Percentiles rank a stretch among this genome's conserved stretches.
Conservation (phyloP, 2,888 invertebrate genomes). For the Drosophila conformis region DNA sequence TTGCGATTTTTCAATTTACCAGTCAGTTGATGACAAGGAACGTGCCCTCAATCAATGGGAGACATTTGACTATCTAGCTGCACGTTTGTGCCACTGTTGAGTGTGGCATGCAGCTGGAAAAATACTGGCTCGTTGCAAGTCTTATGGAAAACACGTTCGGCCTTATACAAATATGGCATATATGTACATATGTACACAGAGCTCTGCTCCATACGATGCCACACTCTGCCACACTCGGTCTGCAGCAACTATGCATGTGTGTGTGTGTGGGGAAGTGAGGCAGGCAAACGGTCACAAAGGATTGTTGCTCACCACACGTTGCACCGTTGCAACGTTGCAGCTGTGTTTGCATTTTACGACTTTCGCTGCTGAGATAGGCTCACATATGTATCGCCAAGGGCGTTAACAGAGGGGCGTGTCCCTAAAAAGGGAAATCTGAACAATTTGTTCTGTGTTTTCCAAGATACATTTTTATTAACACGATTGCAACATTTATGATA, state of each 20-base stretch:
- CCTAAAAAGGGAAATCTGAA: not conserved
- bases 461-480: not conserved
- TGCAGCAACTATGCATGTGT: slow-evolving; percentile 16
- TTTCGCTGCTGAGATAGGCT: slow-evolving; percentile 29
- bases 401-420: not conserved
- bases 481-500: not conserved
- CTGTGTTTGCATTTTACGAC: slow-evolving; percentile 59
- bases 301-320: slow-evolving; percentile 18
- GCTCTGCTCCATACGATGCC: not conserved
- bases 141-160: slow-evolving; percentile 9
- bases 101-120: slow-evolving; percentile 18
- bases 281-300: slow-evolving; percentile 31
- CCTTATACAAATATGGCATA: slow-evolving; percentile 21
- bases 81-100: not conserved
- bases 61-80: not conserved
- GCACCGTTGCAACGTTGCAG: slow-evolving; percentile 18
- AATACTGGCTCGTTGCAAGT: slow-evolving; percentile 18
- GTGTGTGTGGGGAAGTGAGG: slow-evolving; percentile 7
- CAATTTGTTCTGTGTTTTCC: not conserved
- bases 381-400: not conserved
- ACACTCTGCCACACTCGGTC: slow-evolving; percentile 4
- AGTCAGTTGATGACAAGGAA: not conserved
- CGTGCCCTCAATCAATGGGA: slow-evolving; percentile 1
- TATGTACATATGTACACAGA: not conserved
- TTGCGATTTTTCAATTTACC: not conserved